Evolutionary conservation across 2,888 invertebrate species (phyloP), one percentile per base, ranked within the genome.

Genomic region (Ichneumoninae sp.): DNA sequence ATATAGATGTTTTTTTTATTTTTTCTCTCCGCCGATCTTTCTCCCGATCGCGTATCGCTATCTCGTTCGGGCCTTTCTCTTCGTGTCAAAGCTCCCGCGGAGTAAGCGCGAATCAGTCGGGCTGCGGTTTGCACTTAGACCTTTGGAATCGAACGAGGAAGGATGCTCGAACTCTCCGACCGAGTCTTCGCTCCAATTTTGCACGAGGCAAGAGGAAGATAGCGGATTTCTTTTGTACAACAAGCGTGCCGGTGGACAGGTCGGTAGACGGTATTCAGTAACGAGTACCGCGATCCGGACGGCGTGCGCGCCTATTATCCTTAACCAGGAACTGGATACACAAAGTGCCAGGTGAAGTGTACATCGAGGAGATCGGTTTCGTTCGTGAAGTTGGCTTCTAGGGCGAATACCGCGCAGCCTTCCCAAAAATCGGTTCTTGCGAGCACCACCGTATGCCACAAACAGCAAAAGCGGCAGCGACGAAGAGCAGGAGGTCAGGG

Each of bases 401-500:
- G 47, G n/a, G 52, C 36, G 13, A 47, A 66, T 19, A 47, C 16
- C 44, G 44, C 44, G 44, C 44, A 4, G 8, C 16, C 33, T 8
- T 62, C 44, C 82, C 83, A 83, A 83, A 83, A 83, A 83, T 83
- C 47, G 79, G 26, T 74, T n/a, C 65, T 77, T 40, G 68, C 62
- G 71, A 77, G 33, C 5, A n/a, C 6, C 36, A 33, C 66, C 30
- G 40, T 44, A 22, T 40, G 52, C 52, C 60, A 62, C 36, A 72
- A 30, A 57, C 26, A 77, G 85, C 72, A 70, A 75, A 74, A 40
- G 78, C 78, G 22, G 70, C 79, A 75, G 74, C 83, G 54, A 65
- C 74, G 60, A 44, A 72, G 77, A 75, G 54, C 70, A 60, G 47
- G 19, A 72, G 82, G 83, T 81, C 87, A 87, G 84, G 90, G 90